Evolutionary conservation across 1,140 invertebrate genomes (phyloP).

Genomic region (Trachymyrmex cornetzi): DNA sequence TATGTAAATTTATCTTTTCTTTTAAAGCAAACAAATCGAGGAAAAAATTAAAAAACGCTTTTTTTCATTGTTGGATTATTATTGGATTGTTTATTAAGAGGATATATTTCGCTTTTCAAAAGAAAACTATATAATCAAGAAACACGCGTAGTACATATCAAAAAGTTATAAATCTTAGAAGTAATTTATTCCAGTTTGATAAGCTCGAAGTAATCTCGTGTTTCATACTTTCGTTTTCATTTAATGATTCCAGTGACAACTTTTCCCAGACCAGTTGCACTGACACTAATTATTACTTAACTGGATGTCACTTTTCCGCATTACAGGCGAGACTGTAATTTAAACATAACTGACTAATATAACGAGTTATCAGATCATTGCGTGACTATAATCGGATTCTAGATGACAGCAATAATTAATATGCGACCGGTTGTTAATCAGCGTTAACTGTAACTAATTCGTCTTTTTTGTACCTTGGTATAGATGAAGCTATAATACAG

Average conservation of each 20-base stretch:
- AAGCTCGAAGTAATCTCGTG: background rate
- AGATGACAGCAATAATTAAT: background rate
- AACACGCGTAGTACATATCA: background rate
- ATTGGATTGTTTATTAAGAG: too few species aligned
- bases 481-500: background rate
- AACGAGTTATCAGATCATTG: background rate
- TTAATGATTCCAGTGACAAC: background rate
- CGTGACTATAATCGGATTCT: background rate
- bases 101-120: background rate
- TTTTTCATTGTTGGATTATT: background rate
- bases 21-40: background rate
- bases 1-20: background rate
- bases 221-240: constrained; percentile 6
- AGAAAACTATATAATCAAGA: background rate
- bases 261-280: background rate
- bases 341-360: background rate
- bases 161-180: background rate
- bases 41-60: background rate
- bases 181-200: background rate
- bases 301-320: constrained; percentile 1
- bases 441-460: constrained; percentile 23
- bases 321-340: background rate
- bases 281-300: constrained; percentile 9
- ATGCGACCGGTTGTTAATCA: constrained; percentile 8
- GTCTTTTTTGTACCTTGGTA: background rate